Conservation (phyloP, 2,797 vertebrate species). For the Hirundo rustica region DNA sequence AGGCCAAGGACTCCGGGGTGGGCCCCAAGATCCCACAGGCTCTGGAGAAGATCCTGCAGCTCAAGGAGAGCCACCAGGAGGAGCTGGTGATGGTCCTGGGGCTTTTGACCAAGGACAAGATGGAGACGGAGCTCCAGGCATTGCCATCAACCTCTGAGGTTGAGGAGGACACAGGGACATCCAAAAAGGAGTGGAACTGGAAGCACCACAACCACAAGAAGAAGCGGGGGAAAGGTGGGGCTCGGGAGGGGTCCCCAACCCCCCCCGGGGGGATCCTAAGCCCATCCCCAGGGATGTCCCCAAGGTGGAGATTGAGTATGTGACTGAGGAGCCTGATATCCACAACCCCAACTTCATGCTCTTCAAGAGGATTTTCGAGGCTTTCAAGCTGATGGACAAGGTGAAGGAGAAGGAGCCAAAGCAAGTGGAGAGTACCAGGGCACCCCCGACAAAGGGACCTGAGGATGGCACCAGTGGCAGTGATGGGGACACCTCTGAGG, state of each 20-base stretch:
- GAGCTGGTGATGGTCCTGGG: too few species aligned
- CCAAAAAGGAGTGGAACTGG: too few species aligned
- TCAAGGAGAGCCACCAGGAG: not conserved
- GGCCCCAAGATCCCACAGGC: not conserved
- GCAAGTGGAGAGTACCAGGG: not conserved
- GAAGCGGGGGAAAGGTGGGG: not conserved
- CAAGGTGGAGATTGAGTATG: not conserved
- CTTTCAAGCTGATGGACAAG: not conserved
- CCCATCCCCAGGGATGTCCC: not conserved
- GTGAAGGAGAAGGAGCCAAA: not conserved
- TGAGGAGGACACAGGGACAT: too few species aligned
- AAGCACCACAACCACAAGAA: too few species aligned
- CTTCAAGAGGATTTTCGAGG: not conserved
- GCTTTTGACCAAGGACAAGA: too few species aligned
- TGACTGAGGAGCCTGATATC: not conserved
- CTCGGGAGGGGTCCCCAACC: not conserved
- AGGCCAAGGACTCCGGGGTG: not conserved
- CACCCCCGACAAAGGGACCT: not conserved
- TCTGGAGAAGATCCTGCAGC: not conserved
- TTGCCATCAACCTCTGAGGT: too few species aligned
- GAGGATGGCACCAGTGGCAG: not conserved
- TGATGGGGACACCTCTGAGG: not conserved
- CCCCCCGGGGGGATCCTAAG: not conserved
- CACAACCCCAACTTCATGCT: not conserved
- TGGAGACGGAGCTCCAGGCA: too few species aligned